Percentiles rank a stretch among this genome's conserved stretches.
Conservation (phyloP, 2,797 vertebrate genomes). For the Gymnocypris eckloni region DNA sequence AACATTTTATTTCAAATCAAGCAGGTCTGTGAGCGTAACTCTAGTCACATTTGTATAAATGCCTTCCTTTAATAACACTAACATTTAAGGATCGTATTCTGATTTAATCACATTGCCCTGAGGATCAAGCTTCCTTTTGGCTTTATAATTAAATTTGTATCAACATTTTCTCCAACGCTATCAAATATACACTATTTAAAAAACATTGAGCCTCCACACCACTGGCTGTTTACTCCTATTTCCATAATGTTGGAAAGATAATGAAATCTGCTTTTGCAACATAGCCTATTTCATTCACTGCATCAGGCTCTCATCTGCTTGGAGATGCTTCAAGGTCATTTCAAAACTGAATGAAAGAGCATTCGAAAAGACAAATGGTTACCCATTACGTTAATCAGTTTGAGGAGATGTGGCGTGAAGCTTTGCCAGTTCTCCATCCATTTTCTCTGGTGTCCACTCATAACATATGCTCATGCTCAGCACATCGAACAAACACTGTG, state of each 20-base stretch:
- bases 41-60: background rate
- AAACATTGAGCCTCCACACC: conserved; percentile 17
- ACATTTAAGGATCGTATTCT: background rate
- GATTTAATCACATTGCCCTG: background rate
- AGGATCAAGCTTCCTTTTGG: background rate
- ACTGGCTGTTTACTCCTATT: conserved; percentile 21
- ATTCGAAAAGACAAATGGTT: conserved; percentile 31
- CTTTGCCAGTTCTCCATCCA: conserved; percentile 46
- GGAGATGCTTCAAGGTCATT: conserved; percentile 49
- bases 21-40: background rate
- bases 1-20: background rate
- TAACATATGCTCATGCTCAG: conserved; percentile 57
- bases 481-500: conserved; percentile 49
- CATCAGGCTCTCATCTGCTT: background rate
- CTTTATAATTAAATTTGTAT: background rate
- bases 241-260: conserved; percentile 31
- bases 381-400: conserved; percentile 53
- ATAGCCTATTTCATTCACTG: conserved; percentile 14
- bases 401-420: conserved; percentile 30
- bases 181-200: conserved; percentile 18
- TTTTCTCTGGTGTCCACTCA: conserved; percentile 54
- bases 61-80: background rate
- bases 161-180: background rate
- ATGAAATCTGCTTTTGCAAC: conserved; percentile 28
- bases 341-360: conserved; percentile 33